Conservation (phyloP, 23 tunicate genomes). For the Trididemnum miniatum region DNA sequence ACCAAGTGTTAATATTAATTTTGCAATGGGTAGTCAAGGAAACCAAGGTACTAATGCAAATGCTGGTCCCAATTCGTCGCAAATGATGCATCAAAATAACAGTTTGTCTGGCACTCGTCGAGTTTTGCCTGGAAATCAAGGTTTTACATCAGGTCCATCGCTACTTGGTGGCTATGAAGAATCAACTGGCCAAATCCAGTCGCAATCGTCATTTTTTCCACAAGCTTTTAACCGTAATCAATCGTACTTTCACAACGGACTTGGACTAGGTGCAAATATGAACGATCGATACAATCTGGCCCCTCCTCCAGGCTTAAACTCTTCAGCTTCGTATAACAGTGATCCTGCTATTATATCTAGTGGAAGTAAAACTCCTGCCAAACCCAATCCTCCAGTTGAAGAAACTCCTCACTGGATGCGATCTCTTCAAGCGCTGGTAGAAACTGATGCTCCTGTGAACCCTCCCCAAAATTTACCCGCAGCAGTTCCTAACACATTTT, state of each 20-base stretch:
- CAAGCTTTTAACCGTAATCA: not conserved
- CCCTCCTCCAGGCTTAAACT: constrained; percentile 53
- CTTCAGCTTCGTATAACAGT: constrained; percentile 26
- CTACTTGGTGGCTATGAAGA: not conserved
- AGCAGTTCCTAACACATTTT: not conserved
- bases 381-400: constrained; percentile 38
- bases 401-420: constrained; percentile 95
- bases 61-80: not conserved
- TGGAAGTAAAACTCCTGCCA: constrained; percentile 33
- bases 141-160: not conserved
- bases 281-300: constrained; percentile 44
- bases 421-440: constrained; percentile 70
- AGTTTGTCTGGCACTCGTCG: constrained; percentile 7
- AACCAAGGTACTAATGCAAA: not conserved
- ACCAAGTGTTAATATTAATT: constrained; percentile 89
- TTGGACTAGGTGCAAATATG: constrained; percentile 8
- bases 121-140: not conserved
- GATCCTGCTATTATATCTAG: constrained; percentile 85
- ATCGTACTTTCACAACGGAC: constrained; percentile 14
- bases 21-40: constrained; percentile 50
- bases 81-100: not conserved
- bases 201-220: constrained; percentile 24
- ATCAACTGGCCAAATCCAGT: not conserved
- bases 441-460: constrained; percentile 47
- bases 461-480: constrained; percentile 1